Conservation (phyloP, 2,113 vertebrate species). For the Thymallus thymallus region DNA sequence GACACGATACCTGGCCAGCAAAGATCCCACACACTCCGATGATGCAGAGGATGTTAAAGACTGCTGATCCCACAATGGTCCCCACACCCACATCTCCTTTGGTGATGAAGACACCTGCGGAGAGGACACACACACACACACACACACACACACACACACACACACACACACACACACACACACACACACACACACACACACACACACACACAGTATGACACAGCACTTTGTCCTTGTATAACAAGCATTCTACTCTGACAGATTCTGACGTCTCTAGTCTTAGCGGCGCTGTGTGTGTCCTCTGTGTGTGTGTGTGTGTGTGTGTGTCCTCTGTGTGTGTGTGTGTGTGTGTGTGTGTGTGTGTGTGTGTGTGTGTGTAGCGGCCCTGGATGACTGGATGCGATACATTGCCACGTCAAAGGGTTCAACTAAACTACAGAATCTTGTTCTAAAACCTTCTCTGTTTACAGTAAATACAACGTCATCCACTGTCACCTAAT, state of each 20-base stretch:
- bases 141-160: conserved; percentile 1
- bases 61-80: conserved; percentile 85
- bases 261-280: background rate
- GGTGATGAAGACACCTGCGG: conserved; percentile 84
- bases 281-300: background rate
- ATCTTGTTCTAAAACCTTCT: no score
- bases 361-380: background rate
- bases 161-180: background rate
- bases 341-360: no score
- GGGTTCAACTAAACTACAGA: no score
- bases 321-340: no score
- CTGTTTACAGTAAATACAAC: no score
- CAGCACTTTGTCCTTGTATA: background rate
- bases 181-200: conserved; percentile 1
- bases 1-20: conserved; percentile 78
- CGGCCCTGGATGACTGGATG: background rate
- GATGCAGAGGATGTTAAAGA: conserved; percentile 87
- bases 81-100: conserved; percentile 85
- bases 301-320: conserved; percentile 1
- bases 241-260: background rate
- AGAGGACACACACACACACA: background rate
- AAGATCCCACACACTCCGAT: conserved; percentile 86
- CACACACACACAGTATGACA: background rate
- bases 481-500: no score
- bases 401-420: background rate